Conservation (phyloP, 2,113 vertebrate genomes). For the Plecturocebus donacophilus region DNA sequence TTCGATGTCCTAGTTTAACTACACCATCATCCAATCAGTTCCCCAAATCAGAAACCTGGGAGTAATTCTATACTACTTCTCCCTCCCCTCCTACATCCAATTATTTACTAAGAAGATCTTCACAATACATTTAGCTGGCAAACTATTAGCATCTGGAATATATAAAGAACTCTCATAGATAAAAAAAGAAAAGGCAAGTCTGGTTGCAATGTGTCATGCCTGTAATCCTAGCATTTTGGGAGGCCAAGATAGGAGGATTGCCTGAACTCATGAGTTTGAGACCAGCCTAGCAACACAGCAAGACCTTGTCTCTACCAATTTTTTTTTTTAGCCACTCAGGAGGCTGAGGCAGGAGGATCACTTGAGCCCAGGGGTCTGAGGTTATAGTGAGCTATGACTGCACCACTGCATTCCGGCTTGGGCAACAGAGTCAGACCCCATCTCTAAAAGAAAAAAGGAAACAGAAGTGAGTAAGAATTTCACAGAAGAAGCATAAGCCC, state of each 20-base stretch:
- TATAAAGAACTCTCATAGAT: not conserved
- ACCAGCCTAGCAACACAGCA: not conserved
- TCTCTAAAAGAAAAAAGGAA: not conserved
- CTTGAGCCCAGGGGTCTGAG: not conserved
- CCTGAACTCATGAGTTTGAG: not conserved
- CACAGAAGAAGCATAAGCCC: conserved; percentile 6
- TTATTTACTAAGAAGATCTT: not conserved
- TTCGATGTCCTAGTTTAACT: not conserved
- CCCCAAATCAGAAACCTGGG: not conserved
- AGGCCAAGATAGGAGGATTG: not conserved
- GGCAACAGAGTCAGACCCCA: not conserved
- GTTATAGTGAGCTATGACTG: not conserved
- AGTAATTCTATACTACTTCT: not conserved
- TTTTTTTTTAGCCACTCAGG: no score
- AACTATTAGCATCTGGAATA: not conserved
- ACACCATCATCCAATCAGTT: not conserved
- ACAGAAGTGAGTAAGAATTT: not conserved
- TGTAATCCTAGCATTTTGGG: not conserved
- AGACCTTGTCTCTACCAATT: not conserved
- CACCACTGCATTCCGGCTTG: not conserved
- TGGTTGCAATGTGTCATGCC: not conserved
- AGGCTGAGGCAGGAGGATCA: not conserved
- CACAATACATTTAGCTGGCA: not conserved
- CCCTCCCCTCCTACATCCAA: not conserved
- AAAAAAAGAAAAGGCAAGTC: conserved; percentile 5